Conservation (phyloP, 2,797 vertebrate species). For the Alcedo quadribrachys region DNA sequence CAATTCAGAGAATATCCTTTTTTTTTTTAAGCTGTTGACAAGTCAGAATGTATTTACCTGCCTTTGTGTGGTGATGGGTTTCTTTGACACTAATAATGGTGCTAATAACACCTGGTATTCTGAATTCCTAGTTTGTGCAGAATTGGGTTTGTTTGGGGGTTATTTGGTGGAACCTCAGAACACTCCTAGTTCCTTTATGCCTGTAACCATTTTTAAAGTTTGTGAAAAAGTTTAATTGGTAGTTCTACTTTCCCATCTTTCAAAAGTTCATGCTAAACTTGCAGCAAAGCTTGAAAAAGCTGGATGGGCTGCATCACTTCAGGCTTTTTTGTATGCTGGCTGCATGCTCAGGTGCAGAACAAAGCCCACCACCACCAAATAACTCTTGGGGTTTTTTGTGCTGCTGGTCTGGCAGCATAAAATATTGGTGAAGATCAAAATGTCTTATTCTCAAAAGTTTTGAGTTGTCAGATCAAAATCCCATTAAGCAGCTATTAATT, state of each 20-base stretch:
- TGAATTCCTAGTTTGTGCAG: background rate
- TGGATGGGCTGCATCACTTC: background rate
- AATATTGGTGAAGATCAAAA: background rate
- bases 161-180: background rate
- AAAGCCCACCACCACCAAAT: background rate
- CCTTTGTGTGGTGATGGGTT: background rate
- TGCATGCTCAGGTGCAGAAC: background rate
- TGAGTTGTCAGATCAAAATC: background rate
- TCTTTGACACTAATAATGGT: background rate
- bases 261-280: background rate
- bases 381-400: background rate
- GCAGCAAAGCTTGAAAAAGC: background rate
- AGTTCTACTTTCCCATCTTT: background rate
- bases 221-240: background rate
- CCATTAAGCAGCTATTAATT: background rate
- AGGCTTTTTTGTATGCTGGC: background rate
- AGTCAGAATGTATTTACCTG: background rate
- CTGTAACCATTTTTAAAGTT: background rate
- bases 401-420: background rate
- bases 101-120: background rate
- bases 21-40: background rate
- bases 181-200: background rate
- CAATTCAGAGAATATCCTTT: conserved; percentile 99
- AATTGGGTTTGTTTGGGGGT: background rate
- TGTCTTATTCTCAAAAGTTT: background rate